Conservation (phyloP, 92 coral and sea anemone genomes). For the Epizoanthus fatuus region DNA sequence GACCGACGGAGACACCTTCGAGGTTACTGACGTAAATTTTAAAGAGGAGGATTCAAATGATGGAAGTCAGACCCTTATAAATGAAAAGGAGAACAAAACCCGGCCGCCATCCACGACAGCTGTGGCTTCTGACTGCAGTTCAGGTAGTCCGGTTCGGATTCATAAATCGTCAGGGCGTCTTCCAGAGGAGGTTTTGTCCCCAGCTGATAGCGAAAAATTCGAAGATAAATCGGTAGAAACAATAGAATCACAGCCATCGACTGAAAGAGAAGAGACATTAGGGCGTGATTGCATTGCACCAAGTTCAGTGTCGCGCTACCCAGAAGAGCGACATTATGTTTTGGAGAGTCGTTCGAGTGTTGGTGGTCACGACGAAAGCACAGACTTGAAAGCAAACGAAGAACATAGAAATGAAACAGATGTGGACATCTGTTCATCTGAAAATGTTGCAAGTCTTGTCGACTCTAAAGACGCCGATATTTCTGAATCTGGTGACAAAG, state of each 20-base stretch:
- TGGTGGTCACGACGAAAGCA: background rate
- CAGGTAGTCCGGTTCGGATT: background rate
- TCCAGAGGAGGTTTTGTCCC: background rate
- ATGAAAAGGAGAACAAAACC: background rate
- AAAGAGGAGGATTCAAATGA: background rate
- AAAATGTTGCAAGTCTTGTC: background rate
- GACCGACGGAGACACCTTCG: background rate
- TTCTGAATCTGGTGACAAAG: background rate
- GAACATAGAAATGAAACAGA: slow-evolving; percentile 3
- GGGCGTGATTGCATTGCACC: background rate
- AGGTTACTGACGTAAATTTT: background rate
- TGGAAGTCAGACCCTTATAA: background rate
- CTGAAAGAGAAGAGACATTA: background rate
- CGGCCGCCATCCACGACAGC: background rate
- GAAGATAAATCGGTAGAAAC: background rate
- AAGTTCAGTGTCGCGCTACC: background rate
- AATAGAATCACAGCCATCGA: background rate
- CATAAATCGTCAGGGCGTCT: background rate
- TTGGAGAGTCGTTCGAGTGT: background rate
- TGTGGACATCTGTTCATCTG: background rate
- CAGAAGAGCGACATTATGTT: background rate
- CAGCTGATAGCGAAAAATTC: slow-evolving; percentile 10
- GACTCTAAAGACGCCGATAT: background rate
- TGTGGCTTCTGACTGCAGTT: background rate
- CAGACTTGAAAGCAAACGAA: background rate